Evolutionary conservation across 2,888 invertebrate species (phyloP), one percentile per base, ranked within the genome.

Genomic region (Furcula furcula): DNA sequence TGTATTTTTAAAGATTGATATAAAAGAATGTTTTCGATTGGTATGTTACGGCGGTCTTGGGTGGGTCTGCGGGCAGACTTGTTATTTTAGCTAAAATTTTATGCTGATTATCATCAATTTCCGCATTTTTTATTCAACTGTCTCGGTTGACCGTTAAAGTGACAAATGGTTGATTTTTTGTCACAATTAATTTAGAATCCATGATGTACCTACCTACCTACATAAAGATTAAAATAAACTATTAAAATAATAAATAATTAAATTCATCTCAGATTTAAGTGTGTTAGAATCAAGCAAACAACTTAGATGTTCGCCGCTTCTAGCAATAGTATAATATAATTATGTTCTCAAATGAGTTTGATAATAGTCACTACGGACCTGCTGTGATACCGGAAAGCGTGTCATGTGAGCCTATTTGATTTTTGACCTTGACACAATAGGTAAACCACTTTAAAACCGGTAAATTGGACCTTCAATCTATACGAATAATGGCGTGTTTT

Each of bases 81-180:
- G 40, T 49, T 40, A 37, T 48, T 39, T 40, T 36, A 36, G 36
- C 15, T 40, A 25, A 26, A 37, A 45, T 37, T 36, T 18, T 37
- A 39, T 40, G 34, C 19, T 30, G 29, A 39, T 40, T 31, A 40
- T 39, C 41, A 34, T 32, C 11, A 23, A 34, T 40, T 35, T 40
- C 38, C 34, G 34, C 28, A 35, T 37, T 26, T 19, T 31, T 34
- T 4, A 11, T 28, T 11, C 21, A 23, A 23, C 23, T 23, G 13
- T 25, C 12, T 18, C 13, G 25, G 19, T 26, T 3, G 15, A 28
- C n/a, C 12, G 9, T 18, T 30, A 20, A 18, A 18, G 15, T 23
- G 9, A 27, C 22, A 22, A 18, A 21, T 22, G 18, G 21, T 13
- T 11, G 21, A 25, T 29, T 35, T 30, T 23, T 23, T 23, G 23